A percentile compares a stretch with the other conserved stretches of the same genome.
These are phyloP conservation scores for Bembecia ichneumoniformis DNA, from an alignment of 2,888 invertebrate species.

Conservation along the genomic window DNA sequence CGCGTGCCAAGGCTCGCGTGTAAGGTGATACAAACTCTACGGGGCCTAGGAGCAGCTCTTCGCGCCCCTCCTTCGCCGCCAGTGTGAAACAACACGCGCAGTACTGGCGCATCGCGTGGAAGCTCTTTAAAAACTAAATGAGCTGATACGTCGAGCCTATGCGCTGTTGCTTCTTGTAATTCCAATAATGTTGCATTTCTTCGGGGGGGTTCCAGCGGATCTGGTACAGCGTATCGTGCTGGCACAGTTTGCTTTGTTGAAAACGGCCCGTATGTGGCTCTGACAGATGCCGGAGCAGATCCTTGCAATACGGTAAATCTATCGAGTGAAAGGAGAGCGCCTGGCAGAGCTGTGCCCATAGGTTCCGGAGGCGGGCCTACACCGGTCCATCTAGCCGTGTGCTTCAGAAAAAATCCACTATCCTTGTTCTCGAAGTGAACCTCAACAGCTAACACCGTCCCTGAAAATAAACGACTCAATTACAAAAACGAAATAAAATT, in stretches of 20 bases:
- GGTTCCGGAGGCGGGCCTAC: conserved; percentile 61
- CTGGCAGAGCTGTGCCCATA: conserved; percentile 66
- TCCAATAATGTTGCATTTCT: conserved; percentile 72
- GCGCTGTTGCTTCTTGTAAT: conserved; percentile 76
- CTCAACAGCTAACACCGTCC: conserved; percentile 80
- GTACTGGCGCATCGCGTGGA: conserved; percentile 90
- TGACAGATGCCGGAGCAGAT: conserved; percentile 89
- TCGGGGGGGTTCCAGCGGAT: conserved; percentile 78
- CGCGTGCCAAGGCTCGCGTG: conserved; percentile 78
- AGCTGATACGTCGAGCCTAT: conserved; percentile 91
- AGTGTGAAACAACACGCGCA: conserved; percentile 93
- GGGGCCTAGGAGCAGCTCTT: conserved; percentile 77
- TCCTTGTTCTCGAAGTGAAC: conserved; percentile 94
- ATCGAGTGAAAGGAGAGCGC: conserved; percentile 84
- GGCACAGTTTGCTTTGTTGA: conserved; percentile 96
- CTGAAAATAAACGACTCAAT: conserved; percentile 66
- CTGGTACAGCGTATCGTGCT: conserved; percentile 89
- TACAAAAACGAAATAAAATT: conserved; percentile 20
- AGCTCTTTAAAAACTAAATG: conserved; percentile 91
- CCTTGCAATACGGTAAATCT: conserved; percentile 94
- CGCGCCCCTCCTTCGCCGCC: conserved; percentile 88
- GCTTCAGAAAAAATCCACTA: conserved; percentile 91
- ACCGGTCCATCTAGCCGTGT: conserved; percentile 81
- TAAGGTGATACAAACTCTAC: conserved; percentile 85
- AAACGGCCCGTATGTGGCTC: conserved; percentile 95